Conservation (phyloP, 2,888 invertebrate genomes). For the Apodemia zela region DNA sequence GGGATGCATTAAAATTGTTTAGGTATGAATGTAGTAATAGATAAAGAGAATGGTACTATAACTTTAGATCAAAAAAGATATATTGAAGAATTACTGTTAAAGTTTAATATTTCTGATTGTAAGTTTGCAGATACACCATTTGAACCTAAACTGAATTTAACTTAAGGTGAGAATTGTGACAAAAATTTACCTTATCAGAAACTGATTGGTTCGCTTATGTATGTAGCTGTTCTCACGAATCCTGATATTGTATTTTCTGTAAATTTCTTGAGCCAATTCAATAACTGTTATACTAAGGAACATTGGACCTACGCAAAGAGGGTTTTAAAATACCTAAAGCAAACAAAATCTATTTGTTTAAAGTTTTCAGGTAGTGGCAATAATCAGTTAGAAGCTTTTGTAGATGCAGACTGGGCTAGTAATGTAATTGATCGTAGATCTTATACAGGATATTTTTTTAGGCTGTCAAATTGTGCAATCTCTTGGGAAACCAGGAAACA, state of each 20-base stretch:
- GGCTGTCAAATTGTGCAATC: conserved; percentile 33
- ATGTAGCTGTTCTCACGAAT: background rate
- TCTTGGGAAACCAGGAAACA: conserved; percentile 37
- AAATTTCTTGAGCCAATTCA: conserved; percentile 18
- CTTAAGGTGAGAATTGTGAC: no score
- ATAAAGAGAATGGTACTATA: conserved; percentile 5
- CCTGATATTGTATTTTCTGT: conserved; percentile 7
- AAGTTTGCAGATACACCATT: no score
- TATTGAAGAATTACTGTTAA: background rate
- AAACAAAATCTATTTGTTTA: conserved; percentile 30
- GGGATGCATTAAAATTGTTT: background rate
- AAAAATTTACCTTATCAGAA: background rate
- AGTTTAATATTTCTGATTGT: conserved; percentile 3
- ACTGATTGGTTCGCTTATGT: background rate
- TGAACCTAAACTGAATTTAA: no score
- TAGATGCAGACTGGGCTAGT: conserved; percentile 37
- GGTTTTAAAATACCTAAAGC: conserved; percentile 35
- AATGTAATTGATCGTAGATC: conserved; percentile 35
- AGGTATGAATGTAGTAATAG: background rate
- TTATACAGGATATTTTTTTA: conserved; percentile 37
- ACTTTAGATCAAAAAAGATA: conserved; percentile 1
- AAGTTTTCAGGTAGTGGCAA: conserved; percentile 26
- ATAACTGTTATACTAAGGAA: conserved; percentile 7
- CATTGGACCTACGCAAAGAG: conserved; percentile 26
- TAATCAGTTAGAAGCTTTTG: conserved; percentile 28